Evolutionary conservation across 2,113 vertebrate species (phyloP).

Genomic region (rat (Rattus norvegicus)): DNA sequence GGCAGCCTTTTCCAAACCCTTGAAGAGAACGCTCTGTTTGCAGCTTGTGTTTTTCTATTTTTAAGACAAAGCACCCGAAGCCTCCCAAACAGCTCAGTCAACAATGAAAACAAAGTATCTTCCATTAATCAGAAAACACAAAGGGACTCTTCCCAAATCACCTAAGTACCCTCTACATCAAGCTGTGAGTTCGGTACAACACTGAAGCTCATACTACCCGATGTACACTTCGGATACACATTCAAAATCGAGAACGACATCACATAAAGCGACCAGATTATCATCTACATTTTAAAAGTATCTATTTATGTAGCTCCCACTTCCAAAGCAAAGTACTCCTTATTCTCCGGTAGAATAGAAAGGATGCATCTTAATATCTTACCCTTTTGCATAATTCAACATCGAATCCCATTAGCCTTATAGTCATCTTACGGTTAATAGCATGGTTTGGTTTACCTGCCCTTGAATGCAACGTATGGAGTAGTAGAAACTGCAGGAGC

Average conservation of each 20-base stretch:
- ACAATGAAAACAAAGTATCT: slow-evolving; percentile 55
- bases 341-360: slow-evolving; percentile 60
- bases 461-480: slow-evolving; percentile 84
- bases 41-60: slow-evolving; percentile 40
- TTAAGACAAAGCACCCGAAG: slow-evolving; percentile 70
- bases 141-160: slow-evolving; percentile 67
- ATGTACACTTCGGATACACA: slow-evolving; percentile 36
- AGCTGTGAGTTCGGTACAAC: slow-evolving; percentile 37
- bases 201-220: not conserved
- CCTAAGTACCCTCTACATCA: slow-evolving; percentile 37
- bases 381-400: slow-evolving; percentile 49
- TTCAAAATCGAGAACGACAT: slow-evolving; percentile 62
- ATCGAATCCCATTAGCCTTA: slow-evolving; percentile 54
- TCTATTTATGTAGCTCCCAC: slow-evolving; percentile 54
- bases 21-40: slow-evolving; percentile 62
- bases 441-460: slow-evolving; percentile 86
- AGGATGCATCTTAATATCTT: slow-evolving; percentile 50
- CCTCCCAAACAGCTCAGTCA: slow-evolving; percentile 73
- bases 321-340: slow-evolving; percentile 76
- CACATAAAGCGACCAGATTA: not conserved
- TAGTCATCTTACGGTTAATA: slow-evolving; percentile 59
- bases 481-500: slow-evolving; percentile 87
- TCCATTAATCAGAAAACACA: slow-evolving; percentile 74
- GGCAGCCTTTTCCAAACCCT: not conserved
- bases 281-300: slow-evolving; percentile 60